Base-by-base conservation (phyloP, 2,888 invertebrate genomes). In the Oscheius sp. region DNA sequence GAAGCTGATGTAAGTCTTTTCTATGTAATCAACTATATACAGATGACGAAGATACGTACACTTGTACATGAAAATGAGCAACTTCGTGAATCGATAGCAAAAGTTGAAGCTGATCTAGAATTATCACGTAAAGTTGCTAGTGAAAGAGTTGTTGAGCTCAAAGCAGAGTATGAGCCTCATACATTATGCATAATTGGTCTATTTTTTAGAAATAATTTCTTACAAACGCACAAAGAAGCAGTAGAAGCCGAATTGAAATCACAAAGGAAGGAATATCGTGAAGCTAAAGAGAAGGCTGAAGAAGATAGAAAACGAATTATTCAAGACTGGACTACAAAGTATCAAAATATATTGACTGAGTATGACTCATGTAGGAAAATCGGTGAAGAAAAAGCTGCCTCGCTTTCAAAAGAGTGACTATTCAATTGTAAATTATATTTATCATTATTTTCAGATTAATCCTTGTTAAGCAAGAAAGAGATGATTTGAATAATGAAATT, bases 1-100 rank as follows among this genome's bases (percentile, higher is more conserved):
- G 67, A 67, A 45, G 47, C 49, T 1, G 57, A 67, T 32, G 65
- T 65, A 22, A 65, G 65, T 38, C n/a, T n/a, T n/a, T n/a, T n/a
- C n/a, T n/a, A n/a, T n/a, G n/a, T 12, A 6, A 9, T 28, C 12
- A 26, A 54, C 9, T 28, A 24, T 24, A 33, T 57, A 47, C 8
- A 61, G 67, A 57, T 70, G 24, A 45, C 70, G 14, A 70, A 61
- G 44, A 61, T 73, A 8, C 67, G 74, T n/a, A 54, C 49, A 8
- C 28, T 74, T 0, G 49, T 67, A 1, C 67, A 67, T 36, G 73
- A 77, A 12, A 74, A 71, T 33, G 62, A 68, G 22, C 50, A 67
- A 9, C 33, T 77, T 4, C 28, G 41, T 4, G 70, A 70, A 1
- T 30, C 32, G 26, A 62, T 32, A 9, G 47, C n/a, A 8, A 54